Conservation (phyloP, 1,140 invertebrate genomes). For the Panulirus ornatus region DNA sequence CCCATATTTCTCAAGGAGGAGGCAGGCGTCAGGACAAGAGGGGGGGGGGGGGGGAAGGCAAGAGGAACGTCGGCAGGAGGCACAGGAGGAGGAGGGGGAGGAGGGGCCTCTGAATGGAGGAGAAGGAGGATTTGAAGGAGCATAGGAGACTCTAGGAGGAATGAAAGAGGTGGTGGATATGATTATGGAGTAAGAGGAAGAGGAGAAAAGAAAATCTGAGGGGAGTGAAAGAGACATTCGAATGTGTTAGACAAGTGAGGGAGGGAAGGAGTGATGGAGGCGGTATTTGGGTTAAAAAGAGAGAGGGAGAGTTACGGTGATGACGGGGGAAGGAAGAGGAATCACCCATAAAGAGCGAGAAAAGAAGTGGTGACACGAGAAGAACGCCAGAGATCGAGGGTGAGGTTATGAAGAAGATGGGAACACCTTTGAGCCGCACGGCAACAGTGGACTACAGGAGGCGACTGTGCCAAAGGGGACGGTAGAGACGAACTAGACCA, state of each 20-base stretch:
- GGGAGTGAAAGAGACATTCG: background rate
- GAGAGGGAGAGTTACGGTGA: background rate
- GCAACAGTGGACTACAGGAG: too few species aligned
- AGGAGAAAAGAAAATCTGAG: background rate
- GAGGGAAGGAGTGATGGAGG: background rate
- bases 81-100: background rate
- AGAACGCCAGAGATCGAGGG: background rate
- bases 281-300: background rate
- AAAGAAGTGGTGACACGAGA: background rate
- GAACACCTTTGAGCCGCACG: too few species aligned
- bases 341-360: background rate
- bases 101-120: background rate
- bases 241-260: too few species aligned
- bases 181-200: background rate
- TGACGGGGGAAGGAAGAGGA: background rate
- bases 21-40: constrained; percentile 52
- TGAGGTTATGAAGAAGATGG: too few species aligned
- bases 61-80: constrained; percentile 32
- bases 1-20: constrained; percentile 68
- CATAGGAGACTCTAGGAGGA: background rate
- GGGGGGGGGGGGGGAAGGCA: constrained; percentile 7
- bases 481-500: too few species aligned
- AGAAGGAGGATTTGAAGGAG: background rate
- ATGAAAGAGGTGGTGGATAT: background rate
- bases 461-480: too few species aligned